Evolutionary conservation across 2,888 invertebrate genomes (phyloP).

Genomic region (Ditula angustiorana): DNA sequence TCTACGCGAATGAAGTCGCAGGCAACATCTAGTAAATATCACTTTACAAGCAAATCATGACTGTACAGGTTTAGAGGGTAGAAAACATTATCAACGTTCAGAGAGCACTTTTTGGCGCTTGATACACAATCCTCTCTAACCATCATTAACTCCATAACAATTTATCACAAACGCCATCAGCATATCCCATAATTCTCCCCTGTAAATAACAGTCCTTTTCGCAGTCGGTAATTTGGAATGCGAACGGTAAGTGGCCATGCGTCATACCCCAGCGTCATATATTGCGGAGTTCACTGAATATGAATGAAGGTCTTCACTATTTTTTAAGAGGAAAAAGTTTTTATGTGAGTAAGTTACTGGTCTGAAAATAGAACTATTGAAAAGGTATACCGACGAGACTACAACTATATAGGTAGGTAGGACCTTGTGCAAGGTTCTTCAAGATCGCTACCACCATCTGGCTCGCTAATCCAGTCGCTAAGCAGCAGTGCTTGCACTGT

Average conservation of each 20-base stretch:
- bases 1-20: too few relatives aligned
- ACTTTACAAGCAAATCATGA: too few relatives aligned
- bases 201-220: slow-evolving; percentile 22
- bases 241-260: slow-evolving; percentile 28
- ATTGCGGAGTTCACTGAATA: slow-evolving; percentile 24
- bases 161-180: slow-evolving; percentile 33
- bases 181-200: slow-evolving; percentile 32
- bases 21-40: too few relatives aligned
- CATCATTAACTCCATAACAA: slow-evolving; percentile 23
- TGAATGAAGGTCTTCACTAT: slow-evolving; percentile 28
- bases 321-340: slow-evolving; percentile 24
- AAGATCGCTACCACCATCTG: too few relatives aligned
- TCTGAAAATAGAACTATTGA: neutral
- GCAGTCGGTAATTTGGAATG: slow-evolving; percentile 20
- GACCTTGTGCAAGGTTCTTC: too few relatives aligned
- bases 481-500: too few relatives aligned
- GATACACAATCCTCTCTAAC: neutral
- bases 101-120: too few relatives aligned
- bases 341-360: neutral
- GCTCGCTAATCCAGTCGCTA: too few relatives aligned
- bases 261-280: slow-evolving; percentile 18
- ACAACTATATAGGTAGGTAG: too few relatives aligned
- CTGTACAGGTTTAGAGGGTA: too few relatives aligned
- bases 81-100: too few relatives aligned
- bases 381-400: neutral